A percentile compares a stretch with the other conserved stretches of the same genome.
These are phyloP conservation scores for Polypedilum vanderplanki DNA, from an alignment of 1,140 invertebrate species.

Conservation along the genomic window DNA sequence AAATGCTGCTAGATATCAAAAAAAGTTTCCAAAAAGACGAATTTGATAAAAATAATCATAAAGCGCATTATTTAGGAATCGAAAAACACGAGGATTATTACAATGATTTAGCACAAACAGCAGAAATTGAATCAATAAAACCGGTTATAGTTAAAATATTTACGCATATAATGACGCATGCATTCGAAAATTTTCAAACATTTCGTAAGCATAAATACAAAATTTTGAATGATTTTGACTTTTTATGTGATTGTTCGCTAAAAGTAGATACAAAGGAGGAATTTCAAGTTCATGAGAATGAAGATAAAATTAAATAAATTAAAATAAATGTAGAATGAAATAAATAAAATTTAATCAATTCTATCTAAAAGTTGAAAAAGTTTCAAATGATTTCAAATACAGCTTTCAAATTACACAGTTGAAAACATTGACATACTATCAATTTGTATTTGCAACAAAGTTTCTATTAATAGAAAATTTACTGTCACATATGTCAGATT, in stretches of 20 bases:
- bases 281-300: too few relatives aligned
- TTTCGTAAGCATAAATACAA: not conserved
- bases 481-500: too few relatives aligned
- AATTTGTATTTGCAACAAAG: too few relatives aligned
- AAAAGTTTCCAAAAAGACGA: conserved; percentile 45
- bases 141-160: conserved; percentile 50
- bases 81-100: conserved; percentile 50
- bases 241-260: not conserved
- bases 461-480: too few relatives aligned
- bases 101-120: conserved; percentile 50
- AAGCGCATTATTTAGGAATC: conserved; percentile 55
- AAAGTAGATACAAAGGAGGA: not conserved
- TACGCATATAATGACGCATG: not conserved
- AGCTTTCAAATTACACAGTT: too few relatives aligned
- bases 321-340: too few relatives aligned
- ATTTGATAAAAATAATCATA: conserved; percentile 52
- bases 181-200: not conserved
- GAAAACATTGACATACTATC: too few relatives aligned
- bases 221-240: not conserved
- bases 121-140: conserved; percentile 47
- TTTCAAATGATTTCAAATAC: too few relatives aligned
- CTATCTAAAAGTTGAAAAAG: too few relatives aligned
- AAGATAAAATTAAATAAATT: too few relatives aligned
- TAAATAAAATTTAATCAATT: too few relatives aligned
- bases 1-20: conserved; percentile 54